Conservation (phyloP, 2,888 invertebrate species). For the Andrena trimmerana region DNA sequence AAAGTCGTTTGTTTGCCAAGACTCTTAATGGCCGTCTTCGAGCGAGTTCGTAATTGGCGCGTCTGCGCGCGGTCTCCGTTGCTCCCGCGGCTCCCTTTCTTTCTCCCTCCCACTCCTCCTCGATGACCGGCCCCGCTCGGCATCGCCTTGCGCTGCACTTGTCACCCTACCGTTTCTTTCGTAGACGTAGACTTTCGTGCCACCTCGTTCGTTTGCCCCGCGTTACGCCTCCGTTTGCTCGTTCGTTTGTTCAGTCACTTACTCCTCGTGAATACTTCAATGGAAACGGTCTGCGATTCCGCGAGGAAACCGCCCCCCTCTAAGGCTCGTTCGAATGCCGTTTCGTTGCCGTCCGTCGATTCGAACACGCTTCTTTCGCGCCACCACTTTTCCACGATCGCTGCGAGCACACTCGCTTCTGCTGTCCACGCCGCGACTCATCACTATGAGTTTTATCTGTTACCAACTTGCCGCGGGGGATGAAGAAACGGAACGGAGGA, state of each 20-base stretch:
- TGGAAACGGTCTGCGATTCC: slow-evolving; percentile 46
- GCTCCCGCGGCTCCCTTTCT: slow-evolving; percentile 27
- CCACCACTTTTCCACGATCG: slow-evolving; percentile 26
- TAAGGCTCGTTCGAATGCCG: slow-evolving; percentile 3
- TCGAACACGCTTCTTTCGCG: slow-evolving; percentile 31
- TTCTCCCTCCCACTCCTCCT: slow-evolving; percentile 7
- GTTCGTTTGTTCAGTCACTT: slow-evolving; percentile 24
- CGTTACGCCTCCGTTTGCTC: slow-evolving; percentile 37
- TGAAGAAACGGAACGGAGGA: not conserved
- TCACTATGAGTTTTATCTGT: not conserved
- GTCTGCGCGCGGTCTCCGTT: slow-evolving; percentile 55
- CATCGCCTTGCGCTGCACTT: slow-evolving; percentile 41
- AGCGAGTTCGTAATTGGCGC: slow-evolving; percentile 74
- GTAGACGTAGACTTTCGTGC: slow-evolving; percentile 56
- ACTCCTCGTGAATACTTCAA: slow-evolving; percentile 49
- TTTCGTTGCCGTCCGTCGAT: slow-evolving; percentile 36
- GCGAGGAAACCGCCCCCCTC: slow-evolving; percentile 24
- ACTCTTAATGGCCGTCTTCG: slow-evolving; percentile 71
- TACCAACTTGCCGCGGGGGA: not conserved
- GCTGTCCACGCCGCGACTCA: not conserved
- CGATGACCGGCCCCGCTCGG: not conserved
- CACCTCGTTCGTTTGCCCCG: slow-evolving; percentile 20
- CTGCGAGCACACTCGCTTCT: slow-evolving; percentile 11
- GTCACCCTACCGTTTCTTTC: slow-evolving; percentile 51
- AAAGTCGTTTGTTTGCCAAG: slow-evolving; percentile 73